phyloP scores from a whole-genome alignment of 2,888 invertebrate genomes.

The Melieria picta region DNA sequence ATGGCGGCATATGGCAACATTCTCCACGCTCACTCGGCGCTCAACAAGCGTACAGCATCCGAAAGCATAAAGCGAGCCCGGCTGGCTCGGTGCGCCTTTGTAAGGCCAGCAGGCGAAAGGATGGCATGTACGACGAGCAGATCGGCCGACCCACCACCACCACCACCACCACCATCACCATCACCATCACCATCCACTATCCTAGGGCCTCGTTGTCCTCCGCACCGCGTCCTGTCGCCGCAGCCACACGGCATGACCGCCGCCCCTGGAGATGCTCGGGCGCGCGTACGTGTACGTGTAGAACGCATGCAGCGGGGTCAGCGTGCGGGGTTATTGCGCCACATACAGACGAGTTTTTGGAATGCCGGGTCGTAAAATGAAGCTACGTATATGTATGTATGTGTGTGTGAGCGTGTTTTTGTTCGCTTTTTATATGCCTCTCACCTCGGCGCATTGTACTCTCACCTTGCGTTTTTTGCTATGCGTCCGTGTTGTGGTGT shows the following conservation, averaged over 20 bases:
- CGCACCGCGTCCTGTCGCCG: background rate
- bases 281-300: conserved; percentile 20
- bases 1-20: conserved; percentile 56
- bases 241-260: background rate
- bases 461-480: conserved; percentile 32
- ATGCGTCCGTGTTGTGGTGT: conserved; percentile 17
- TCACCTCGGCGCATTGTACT: background rate
- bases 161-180: conserved; percentile 15
- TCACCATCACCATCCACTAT: too few relatives aligned
- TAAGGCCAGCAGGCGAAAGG: too few relatives aligned
- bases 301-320: too few relatives aligned
- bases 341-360: conserved; percentile 35
- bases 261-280: conserved; percentile 6
- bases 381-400: conserved; percentile 11
- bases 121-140: too few relatives aligned
- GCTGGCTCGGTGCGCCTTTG: too few relatives aligned
- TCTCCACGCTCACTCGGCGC: conserved; percentile 47
- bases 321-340: conserved; percentile 2
- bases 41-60: conserved; percentile 16
- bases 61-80: conserved; percentile 11
- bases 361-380: conserved; percentile 54
- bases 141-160: conserved; percentile 17
- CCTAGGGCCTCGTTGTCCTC: background rate
- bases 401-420: conserved; percentile 21
- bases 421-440: background rate